These are phyloP conservation scores for Thecocarcelia acutangulata DNA, from an alignment of 2,888 invertebrate species.

Conservation along the genomic window DNA sequence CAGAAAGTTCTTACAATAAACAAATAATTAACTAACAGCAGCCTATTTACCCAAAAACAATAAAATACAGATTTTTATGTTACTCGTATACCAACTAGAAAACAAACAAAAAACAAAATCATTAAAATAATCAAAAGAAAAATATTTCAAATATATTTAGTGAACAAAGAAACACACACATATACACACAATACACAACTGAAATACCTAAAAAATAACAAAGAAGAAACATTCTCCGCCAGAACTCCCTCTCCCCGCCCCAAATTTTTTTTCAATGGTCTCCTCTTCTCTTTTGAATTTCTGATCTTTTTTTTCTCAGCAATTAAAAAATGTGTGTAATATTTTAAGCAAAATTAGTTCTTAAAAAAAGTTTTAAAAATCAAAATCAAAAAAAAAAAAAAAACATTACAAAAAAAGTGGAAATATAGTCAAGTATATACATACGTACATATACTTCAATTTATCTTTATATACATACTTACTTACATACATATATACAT, in stretches of 20 bases:
- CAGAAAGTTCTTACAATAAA: constrained; percentile 42
- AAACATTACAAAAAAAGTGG: constrained; percentile 62
- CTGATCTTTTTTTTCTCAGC: constrained; percentile 14
- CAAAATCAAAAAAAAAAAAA: constrained; percentile 59
- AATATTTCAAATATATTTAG: constrained; percentile 41
- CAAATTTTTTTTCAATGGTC: background rate
- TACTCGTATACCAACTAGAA: constrained; percentile 68
- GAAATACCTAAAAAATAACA: constrained; percentile 31
- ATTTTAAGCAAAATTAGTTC: constrained; percentile 55
- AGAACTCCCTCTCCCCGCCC: background rate
- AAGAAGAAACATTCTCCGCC: constrained; percentile 10
- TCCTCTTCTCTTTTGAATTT: background rate
- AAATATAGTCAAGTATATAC: constrained; percentile 69
- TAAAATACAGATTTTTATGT: constrained; percentile 66
- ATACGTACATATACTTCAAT: constrained; percentile 28
- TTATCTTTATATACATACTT: too few relatives aligned
- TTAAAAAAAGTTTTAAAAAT: constrained; percentile 40
- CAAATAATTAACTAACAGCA: constrained; percentile 11
- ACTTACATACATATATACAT: too few relatives aligned
- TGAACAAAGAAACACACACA: background rate
- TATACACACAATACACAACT: constrained; percentile 30
- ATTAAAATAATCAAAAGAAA: constrained; percentile 63
- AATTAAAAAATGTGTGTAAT: constrained; percentile 66
- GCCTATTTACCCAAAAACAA: constrained; percentile 46
- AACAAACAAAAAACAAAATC: constrained; percentile 56